Conservation (phyloP, 2,113 vertebrate species). For the Rhabdomys dilectus region DNA sequence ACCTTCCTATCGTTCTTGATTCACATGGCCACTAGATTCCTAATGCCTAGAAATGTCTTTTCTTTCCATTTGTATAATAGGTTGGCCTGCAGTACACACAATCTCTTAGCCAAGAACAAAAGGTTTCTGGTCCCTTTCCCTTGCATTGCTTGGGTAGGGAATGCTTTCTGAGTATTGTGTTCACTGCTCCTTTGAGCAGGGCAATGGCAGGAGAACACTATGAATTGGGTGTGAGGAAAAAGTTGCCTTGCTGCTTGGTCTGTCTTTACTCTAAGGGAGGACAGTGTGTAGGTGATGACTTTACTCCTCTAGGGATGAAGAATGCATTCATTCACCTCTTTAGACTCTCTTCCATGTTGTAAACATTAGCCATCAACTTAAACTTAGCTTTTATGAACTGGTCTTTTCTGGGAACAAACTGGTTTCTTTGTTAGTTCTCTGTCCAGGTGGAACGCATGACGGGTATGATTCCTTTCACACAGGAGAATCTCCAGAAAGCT, state of each 20-base stretch:
- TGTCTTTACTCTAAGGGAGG: not conserved
- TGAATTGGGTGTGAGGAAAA: not conserved
- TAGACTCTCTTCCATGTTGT: not conserved
- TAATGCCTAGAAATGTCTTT: not conserved
- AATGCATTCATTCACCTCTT: not conserved
- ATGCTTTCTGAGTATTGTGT: not conserved
- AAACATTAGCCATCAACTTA: not conserved
- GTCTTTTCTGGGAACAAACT: not conserved
- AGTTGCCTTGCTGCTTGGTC: not conserved
- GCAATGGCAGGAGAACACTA: not conserved
- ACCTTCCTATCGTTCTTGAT: not conserved
- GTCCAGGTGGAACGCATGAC: not conserved
- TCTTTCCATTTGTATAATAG: not conserved
- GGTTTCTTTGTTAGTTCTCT: not conserved
- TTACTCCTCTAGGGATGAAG: not conserved
- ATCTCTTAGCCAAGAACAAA: not conserved
- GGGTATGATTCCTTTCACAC: not conserved
- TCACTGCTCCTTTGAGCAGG: not conserved
- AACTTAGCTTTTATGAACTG: not conserved
- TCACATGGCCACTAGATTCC: not conserved
- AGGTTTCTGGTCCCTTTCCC: not conserved
- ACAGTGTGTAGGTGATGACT: not conserved
- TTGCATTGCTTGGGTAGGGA: not conserved
- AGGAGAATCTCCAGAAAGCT: constrained; percentile 59
- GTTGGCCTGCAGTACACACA: not conserved